Evolutionary conservation across 2,113 vertebrate species (phyloP).

Genomic region (Paratilapia polleni): DNA sequence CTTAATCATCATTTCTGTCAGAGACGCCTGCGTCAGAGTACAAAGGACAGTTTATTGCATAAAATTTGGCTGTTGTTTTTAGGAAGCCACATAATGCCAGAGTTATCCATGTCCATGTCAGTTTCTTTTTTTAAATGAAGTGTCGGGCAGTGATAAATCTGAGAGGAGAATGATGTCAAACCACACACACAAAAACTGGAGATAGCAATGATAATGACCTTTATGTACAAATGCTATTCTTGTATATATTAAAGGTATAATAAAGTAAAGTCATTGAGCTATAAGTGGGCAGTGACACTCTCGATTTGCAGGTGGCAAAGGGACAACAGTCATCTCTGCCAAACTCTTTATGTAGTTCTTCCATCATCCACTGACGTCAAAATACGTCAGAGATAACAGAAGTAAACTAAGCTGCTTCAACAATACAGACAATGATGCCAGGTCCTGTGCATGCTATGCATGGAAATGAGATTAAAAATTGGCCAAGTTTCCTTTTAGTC

Average conservation of each 20-base stretch:
- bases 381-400: conserved; percentile 17
- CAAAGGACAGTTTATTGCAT: background rate
- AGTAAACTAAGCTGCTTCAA: conserved; percentile 12
- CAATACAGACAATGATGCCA: background rate
- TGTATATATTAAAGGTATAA: background rate
- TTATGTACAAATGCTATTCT: background rate
- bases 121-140: background rate
- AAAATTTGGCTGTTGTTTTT: background rate
- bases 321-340: background rate
- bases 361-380: conserved; percentile 30
- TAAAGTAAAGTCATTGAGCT: background rate
- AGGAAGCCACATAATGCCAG: background rate
- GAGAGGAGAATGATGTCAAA: background rate
- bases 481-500: background rate
- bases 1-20: conserved; percentile 34
- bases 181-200: background rate
- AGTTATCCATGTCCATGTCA: background rate
- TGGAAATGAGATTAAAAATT: background rate
- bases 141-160: conserved; percentile 5
- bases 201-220: background rate
- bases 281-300: background rate
- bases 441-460: background rate
- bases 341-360: background rate
- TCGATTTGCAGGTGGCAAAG: conserved; percentile 1
- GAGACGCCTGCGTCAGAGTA: conserved; percentile 29